Conservation (phyloP, 1,140 invertebrate species). For the Hypsibius dujardini region DNA sequence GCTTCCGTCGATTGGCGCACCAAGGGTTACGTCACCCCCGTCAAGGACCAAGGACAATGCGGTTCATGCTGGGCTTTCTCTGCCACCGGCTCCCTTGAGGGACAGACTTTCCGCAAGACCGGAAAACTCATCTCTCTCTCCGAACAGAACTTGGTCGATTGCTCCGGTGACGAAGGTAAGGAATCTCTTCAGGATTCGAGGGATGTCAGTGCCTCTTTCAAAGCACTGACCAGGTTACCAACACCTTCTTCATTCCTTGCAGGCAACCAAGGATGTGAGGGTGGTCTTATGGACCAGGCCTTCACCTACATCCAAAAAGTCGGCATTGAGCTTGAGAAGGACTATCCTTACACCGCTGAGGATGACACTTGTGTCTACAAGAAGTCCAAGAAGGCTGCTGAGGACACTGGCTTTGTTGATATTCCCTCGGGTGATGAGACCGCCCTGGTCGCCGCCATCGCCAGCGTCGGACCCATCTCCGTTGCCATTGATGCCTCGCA, state of each 20-base stretch:
- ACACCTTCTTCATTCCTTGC: conserved; percentile 21
- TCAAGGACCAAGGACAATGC: conserved; percentile 34
- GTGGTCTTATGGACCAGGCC: conserved; percentile 34
- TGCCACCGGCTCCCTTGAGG: conserved; percentile 22
- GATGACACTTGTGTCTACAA: conserved; percentile 14
- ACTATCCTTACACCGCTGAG: conserved; percentile 22
- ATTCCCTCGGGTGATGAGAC: conserved; percentile 25
- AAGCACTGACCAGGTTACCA: too few relatives aligned
- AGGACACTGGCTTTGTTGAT: conserved; percentile 25
- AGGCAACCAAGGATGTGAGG: conserved; percentile 38
- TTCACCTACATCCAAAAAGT: conserved; percentile 33
- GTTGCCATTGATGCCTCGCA: conserved; percentile 35
- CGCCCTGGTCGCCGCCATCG: conserved; percentile 30
- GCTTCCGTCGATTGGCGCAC: conserved; percentile 33
- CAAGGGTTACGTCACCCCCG: conserved; percentile 32
- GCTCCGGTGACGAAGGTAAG: conserved; percentile 25
- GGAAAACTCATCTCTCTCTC: conserved; percentile 24
- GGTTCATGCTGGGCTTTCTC: conserved; percentile 34
- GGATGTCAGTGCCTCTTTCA: too few relatives aligned
- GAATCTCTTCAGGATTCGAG: background rate
- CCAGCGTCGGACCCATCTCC: conserved; percentile 33
- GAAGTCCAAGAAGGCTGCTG: conserved; percentile 25
- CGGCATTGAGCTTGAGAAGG: conserved; percentile 24
- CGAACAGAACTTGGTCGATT: conserved; percentile 27
- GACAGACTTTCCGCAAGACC: conserved; percentile 21